Conservation (phyloP, 2,113 vertebrate genomes). For the Nothocercus julius region DNA sequence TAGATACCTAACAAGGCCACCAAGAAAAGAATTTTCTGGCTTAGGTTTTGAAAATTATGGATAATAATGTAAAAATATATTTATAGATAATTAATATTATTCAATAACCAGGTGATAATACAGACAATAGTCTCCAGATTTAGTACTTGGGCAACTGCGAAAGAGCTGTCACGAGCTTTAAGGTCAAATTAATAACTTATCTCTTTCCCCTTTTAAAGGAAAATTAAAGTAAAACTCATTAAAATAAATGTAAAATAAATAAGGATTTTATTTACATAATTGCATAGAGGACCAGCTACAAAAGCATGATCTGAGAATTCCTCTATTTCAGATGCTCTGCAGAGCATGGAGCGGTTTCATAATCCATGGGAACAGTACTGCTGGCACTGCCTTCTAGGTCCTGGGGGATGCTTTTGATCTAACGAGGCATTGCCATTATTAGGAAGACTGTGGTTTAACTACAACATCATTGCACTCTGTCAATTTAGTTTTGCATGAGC, state of each 20-base stretch:
- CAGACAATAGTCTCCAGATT: not conserved
- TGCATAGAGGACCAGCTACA: not conserved
- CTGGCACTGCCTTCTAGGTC: not conserved
- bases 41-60: not conserved
- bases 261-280: not conserved
- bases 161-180: not conserved
- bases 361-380: not conserved
- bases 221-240: not conserved
- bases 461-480: slow-evolving; percentile 1
- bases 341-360: not conserved
- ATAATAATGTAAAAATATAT: not conserved
- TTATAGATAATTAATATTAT: not conserved
- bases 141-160: not conserved
- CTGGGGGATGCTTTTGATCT: slow-evolving; percentile 3
- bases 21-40: not conserved
- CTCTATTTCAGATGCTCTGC: not conserved
- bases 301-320: not conserved
- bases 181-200: not conserved
- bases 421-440: not conserved
- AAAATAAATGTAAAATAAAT: not conserved
- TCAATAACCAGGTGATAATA: not conserved
- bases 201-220: not conserved
- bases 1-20: fast-evolving
- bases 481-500: slow-evolving; percentile 52
- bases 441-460: not conserved